A percentile compares a stretch with the other conserved stretches of the same genome.
These are phyloP conservation scores for Peromyscus polionotus DNA, from an alignment of 2,113 vertebrate species.

Conservation along the genomic window DNA sequence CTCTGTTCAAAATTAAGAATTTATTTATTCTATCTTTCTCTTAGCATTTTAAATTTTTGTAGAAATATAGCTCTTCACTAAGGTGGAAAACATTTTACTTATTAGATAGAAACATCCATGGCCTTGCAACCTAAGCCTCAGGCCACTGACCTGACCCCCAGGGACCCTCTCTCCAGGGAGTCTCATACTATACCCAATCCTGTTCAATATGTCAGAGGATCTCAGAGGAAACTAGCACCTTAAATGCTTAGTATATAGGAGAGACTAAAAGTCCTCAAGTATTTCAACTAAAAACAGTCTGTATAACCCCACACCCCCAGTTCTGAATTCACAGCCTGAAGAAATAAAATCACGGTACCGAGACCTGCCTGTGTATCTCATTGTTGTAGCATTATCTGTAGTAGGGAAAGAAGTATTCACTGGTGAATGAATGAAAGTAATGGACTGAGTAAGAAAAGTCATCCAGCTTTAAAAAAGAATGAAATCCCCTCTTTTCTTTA, in stretches of 20 bases:
- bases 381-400: background rate
- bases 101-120: background rate
- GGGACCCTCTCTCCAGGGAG: background rate
- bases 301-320: no score
- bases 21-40: background rate
- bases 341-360: background rate
- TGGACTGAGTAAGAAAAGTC: no score
- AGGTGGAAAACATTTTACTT: background rate
- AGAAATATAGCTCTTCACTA: background rate
- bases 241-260: background rate
- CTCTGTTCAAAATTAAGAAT: constrained; percentile 14
- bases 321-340: background rate
- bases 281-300: background rate
- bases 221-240: background rate
- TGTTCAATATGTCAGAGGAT: background rate
- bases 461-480: background rate
- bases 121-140: background rate
- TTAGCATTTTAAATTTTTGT: background rate
- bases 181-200: background rate
- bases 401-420: background rate
- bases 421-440: background rate
- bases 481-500: background rate
- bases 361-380: background rate
- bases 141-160: background rate
- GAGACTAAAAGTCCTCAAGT: background rate